Evolutionary conservation across 1,140 invertebrate species (phyloP).

Genomic region (Vanessa tameamea): DNA sequence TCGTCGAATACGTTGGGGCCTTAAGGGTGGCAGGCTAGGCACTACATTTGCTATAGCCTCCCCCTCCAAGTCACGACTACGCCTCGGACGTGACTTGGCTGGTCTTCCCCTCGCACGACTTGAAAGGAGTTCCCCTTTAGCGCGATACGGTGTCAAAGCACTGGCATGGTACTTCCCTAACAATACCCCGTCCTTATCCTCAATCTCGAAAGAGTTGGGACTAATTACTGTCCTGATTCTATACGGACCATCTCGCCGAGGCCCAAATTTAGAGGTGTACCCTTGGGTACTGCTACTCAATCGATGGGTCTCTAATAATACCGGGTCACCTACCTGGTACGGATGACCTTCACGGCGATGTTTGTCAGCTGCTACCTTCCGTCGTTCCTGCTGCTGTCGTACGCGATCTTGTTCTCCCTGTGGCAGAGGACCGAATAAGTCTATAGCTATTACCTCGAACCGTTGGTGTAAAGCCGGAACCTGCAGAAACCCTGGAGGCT

Average conservation of each 20-base stretch:
- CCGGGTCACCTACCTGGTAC: too few species aligned
- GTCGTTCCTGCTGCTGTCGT: too few species aligned
- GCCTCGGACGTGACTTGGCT: too few species aligned
- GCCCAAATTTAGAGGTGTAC: slow-evolving; percentile 2
- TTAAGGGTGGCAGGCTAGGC: too few species aligned
- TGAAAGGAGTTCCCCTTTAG: neutral
- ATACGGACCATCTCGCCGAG: neutral
- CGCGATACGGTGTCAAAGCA: neutral
- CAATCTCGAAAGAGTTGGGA: neutral
- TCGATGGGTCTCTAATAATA: neutral
- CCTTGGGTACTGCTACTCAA: neutral
- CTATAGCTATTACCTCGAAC: neutral
- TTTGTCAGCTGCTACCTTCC: too few species aligned
- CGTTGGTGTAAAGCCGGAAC: neutral
- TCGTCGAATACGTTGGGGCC: too few species aligned
- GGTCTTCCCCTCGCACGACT: too few species aligned
- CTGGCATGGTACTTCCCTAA: neutral
- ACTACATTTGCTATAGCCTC: too few species aligned
- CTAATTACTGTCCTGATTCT: neutral
- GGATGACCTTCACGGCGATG: too few species aligned
- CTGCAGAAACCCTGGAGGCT: slow-evolving; percentile 1
- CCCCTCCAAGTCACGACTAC: neutral
- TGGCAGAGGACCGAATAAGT: neutral
- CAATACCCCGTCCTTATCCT: neutral
- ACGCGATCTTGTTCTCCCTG: neutral